Percentiles rank a stretch among this genome's conserved stretches.
These are phyloP conservation scores for Semaprochilodus insignis DNA, from an alignment of 2,797 vertebrate species.

Conservation along the genomic window DNA sequence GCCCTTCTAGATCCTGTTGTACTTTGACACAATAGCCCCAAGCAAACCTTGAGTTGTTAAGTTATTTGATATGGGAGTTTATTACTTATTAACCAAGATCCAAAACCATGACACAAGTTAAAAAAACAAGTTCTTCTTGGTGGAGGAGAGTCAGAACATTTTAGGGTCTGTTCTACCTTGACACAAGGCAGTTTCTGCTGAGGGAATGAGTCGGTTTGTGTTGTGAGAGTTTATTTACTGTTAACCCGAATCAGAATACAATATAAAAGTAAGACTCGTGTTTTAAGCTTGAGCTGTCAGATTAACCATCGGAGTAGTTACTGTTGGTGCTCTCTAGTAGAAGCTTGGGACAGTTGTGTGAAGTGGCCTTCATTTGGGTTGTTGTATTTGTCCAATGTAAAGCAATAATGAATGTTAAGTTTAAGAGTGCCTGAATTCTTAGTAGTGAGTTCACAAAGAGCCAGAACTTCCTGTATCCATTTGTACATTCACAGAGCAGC, in stretches of 20 bases:
- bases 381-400: too few relatives aligned
- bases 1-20: background rate
- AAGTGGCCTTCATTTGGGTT: too few relatives aligned
- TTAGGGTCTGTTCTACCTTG: background rate
- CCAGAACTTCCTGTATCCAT: too few relatives aligned
- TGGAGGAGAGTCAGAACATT: background rate
- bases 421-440: too few relatives aligned
- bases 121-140: constrained; percentile 52
- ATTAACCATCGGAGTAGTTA: too few relatives aligned
- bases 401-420: background rate
- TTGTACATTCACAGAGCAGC: too few relatives aligned
- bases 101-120: too few relatives aligned
- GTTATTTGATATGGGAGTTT: background rate
- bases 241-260: background rate
- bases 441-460: too few relatives aligned
- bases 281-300: too few relatives aligned
- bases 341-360: too few relatives aligned
- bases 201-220: background rate
- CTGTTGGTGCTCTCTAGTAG: too few relatives aligned
- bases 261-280: background rate
- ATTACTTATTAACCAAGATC: background rate
- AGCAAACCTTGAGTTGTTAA: background rate
- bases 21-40: background rate
- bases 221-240: background rate
- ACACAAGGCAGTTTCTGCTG: background rate